Percentiles rank a stretch among this genome's conserved stretches.
Evolutionary conservation across 2,888 invertebrate genomes (phyloP).

Genomic region (Parelbella ahira): DNA sequence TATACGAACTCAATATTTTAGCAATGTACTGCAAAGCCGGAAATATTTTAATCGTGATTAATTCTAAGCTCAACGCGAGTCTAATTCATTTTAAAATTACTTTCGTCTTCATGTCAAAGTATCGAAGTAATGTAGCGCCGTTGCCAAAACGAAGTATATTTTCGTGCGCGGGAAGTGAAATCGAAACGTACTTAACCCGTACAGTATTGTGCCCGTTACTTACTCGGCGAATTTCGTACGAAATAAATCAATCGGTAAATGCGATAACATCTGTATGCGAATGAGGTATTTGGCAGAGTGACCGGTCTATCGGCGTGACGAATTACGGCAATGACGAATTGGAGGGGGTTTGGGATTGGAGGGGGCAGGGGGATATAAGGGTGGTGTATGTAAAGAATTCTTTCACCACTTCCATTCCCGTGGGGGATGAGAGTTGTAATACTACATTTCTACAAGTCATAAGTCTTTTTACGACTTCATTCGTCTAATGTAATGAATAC

Average conservation of each 20-base stretch:
- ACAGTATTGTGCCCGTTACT: neutral
- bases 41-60: too few relatives aligned
- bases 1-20: too few relatives aligned
- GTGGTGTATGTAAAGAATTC: too few relatives aligned
- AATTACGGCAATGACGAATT: constrained; percentile 6
- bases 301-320: constrained; percentile 20
- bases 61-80: too few relatives aligned
- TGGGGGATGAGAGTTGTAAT: constrained; percentile 7
- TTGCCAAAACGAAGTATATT: neutral
- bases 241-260: constrained; percentile 32
- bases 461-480: constrained; percentile 36
- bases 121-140: too few relatives aligned
- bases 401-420: constrained; percentile 1
- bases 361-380: too few relatives aligned
- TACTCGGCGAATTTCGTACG: constrained; percentile 17
- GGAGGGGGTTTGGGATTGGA: neutral
- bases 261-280: constrained; percentile 28
- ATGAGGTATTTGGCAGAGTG: constrained; percentile 30
- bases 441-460: constrained; percentile 28
- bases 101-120: too few relatives aligned
- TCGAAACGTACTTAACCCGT: constrained; percentile 9
- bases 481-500: constrained; percentile 35
- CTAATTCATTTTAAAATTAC: too few relatives aligned
- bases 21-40: too few relatives aligned
- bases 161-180: constrained; percentile 24